These are phyloP conservation scores for Mus musculus DNA, from an alignment of 2,113 vertebrate species.

Conservation along the genomic window DNA sequence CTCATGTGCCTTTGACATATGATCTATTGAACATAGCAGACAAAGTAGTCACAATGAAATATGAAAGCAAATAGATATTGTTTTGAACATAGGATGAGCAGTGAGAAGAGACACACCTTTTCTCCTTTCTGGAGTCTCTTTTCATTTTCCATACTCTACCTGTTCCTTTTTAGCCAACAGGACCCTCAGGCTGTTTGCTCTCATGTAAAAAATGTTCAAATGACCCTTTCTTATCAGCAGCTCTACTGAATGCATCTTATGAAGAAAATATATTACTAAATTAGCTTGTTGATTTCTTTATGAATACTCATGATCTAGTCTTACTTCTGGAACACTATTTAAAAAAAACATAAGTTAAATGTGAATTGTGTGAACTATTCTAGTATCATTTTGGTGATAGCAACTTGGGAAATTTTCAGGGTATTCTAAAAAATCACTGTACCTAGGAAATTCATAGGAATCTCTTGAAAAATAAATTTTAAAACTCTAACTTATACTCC, in stretches of 20 bases:
- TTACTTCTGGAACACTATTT: neutral
- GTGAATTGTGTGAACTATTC: slow-evolving; percentile 17
- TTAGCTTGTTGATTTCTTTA: neutral
- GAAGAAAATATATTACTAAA: slow-evolving; percentile 20
- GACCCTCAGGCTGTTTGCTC: neutral
- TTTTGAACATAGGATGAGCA: neutral
- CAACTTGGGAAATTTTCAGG: neutral
- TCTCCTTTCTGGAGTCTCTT: neutral
- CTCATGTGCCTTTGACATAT: neutral
- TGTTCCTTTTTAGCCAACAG: neutral
- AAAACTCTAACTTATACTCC: neutral
- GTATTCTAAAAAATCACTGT: neutral
- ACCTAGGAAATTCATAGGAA: neutral
- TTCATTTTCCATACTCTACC: neutral
- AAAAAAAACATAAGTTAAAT: neutral
- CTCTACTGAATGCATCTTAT: neutral
- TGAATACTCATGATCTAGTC: neutral
- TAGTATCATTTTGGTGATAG: neutral
- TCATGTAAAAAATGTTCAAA: neutral
- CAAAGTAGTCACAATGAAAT: neutral
- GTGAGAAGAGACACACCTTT: neutral
- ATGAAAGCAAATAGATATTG: neutral
- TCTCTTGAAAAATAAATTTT: neutral
- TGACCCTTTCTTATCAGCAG: neutral
- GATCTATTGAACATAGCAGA: neutral